Evolutionary conservation across 2,797 vertebrate species (phyloP).

Genomic region (Telmatherina bonti): DNA sequence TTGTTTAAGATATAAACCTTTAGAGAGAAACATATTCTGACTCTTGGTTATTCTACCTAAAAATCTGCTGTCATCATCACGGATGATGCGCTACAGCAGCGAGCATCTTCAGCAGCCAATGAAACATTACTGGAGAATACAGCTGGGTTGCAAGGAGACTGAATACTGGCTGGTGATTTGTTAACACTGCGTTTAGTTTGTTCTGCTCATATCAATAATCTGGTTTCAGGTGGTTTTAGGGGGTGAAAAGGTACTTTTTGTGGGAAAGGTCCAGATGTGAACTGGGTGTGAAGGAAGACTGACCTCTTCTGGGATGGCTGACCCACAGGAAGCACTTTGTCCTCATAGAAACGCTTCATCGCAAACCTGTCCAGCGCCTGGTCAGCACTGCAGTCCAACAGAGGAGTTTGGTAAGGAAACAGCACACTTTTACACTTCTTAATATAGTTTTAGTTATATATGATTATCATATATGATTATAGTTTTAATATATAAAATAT

Average conservation of each 20-base stretch:
- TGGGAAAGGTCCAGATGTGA: slow-evolving; percentile 24
- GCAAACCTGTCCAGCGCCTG: slow-evolving; percentile 98
- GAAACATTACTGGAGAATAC: neutral
- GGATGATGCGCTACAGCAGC: too few species aligned
- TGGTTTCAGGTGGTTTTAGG: neutral
- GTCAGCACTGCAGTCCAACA: slow-evolving; percentile 85
- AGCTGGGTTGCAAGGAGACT: neutral
- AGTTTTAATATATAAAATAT: too few species aligned
- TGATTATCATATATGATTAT: too few species aligned
- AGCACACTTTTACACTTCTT: too few species aligned
- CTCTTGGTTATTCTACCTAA: neutral
- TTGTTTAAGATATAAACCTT: neutral
- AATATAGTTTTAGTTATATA: too few species aligned
- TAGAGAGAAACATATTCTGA: neutral
- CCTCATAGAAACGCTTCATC: slow-evolving; percentile 99
- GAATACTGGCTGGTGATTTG: neutral
- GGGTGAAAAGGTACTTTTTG: slow-evolving; percentile 1
- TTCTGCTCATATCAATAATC: neutral
- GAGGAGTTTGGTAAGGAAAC: slow-evolving; percentile 13
- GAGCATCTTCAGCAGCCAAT: too few species aligned
- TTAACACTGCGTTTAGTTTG: neutral
- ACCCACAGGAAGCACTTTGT: slow-evolving; percentile 96
- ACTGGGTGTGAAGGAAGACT: slow-evolving; percentile 62
- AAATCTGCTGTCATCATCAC: neutral
- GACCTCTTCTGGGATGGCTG: slow-evolving; percentile 98